Percentiles rank a stretch among this genome's conserved stretches.
Evolutionary conservation across 2,113 vertebrate species (phyloP).

Genomic region (Spizaetus ornatus): DNA sequence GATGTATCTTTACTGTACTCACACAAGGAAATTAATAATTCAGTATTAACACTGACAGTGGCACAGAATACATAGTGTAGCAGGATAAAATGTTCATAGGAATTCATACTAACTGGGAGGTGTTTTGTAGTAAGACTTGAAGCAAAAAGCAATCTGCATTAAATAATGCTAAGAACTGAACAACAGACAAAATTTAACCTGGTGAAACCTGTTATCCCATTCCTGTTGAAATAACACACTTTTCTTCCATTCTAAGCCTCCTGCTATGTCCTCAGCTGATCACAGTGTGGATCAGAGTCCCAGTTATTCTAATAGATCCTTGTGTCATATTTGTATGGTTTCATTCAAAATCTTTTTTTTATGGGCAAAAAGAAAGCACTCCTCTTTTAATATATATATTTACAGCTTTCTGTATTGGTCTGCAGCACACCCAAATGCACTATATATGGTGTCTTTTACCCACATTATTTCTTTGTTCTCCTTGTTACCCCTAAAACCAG

Average conservation of each 20-base stretch:
- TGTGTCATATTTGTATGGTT: background rate
- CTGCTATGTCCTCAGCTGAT: background rate
- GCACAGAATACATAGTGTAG: background rate
- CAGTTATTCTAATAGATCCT: background rate
- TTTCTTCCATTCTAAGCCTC: background rate
- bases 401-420: background rate
- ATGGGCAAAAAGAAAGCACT: background rate
- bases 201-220: background rate
- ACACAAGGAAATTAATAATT: background rate
- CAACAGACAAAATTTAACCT: background rate
- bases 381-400: background rate
- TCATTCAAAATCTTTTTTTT: background rate
- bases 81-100: background rate
- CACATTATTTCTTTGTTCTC: background rate
- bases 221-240: background rate
- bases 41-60: background rate
- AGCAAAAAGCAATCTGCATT: background rate
- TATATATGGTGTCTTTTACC: background rate
- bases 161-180: background rate
- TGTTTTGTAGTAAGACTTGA: background rate
- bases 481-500: rapidly evolving
- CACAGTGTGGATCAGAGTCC: background rate
- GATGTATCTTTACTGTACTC: background rate
- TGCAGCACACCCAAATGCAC: background rate
- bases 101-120: background rate